Percentiles rank a stretch among this genome's conserved stretches.
phyloP scores from a whole-genome alignment of 2,113 vertebrate species.

The crab-eating macaque (Macaca fascicularis) region T2T-MFA8v1.1 NC_088375.1:188214501-188215000 shows the following conservation, averaged over 20 bases:
- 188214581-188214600: neutral
- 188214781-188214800: neutral
- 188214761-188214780: neutral
- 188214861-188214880: constrained; percentile 54
- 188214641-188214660: neutral
- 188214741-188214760: neutral
- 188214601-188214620: neutral
- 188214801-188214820: neutral
- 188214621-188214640: neutral
- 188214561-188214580: neutral
- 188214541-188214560: neutral
- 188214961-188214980: constrained; percentile 86
- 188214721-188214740: too few species aligned
- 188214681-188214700: neutral
- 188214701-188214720: neutral
- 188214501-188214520: neutral
- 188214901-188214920: constrained; percentile 67
- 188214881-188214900: constrained; percentile 64
- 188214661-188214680: neutral
- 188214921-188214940: constrained; percentile 77
- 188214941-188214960: constrained; percentile 75
- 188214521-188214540: neutral
- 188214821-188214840: neutral
- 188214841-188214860: constrained; percentile 55
- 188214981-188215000: constrained; percentile 86